Evolutionary conservation across 1,140 invertebrate species (phyloP).

Genomic region (Bombus pascuorum): DNA sequence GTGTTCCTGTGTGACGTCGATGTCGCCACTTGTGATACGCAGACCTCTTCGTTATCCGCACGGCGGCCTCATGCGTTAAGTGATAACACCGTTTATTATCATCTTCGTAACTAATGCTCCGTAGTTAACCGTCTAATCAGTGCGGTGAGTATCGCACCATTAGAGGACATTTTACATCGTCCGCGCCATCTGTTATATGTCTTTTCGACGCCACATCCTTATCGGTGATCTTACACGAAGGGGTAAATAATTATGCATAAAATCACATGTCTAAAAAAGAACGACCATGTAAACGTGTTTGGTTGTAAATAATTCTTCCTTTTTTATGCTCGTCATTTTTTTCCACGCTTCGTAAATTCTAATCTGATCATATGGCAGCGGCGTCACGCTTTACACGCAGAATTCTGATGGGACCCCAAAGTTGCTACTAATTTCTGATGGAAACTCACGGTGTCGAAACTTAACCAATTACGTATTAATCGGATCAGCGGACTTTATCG

Average conservation of each 20-base stretch:
- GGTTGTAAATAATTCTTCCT: neutral
- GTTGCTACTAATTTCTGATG: conserved; percentile 41
- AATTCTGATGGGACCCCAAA: conserved; percentile 19
- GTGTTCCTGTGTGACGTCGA: neutral
- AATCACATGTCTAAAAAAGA: neutral
- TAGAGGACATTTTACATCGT: conserved; percentile 26
- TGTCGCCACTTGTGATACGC: conserved; percentile 28
- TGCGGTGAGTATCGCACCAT: conserved; percentile 32
- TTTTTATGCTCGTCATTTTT: neutral
- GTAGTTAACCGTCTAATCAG: conserved; percentile 61
- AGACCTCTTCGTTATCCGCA: conserved; percentile 49
- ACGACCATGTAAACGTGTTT: neutral
- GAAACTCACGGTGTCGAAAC: conserved; percentile 44
- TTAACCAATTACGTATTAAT: conserved; percentile 54
- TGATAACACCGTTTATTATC: conserved; percentile 63
- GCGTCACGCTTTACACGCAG: neutral
- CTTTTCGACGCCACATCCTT: neutral
- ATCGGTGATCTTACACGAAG: neutral
- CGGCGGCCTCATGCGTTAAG: conserved; percentile 39
- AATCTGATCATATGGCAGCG: conserved; percentile 1
- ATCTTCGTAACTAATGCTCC: conserved; percentile 62
- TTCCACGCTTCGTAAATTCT: neutral
- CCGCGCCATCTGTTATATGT: conserved; percentile 22
- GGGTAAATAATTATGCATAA: neutral
- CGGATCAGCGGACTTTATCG: conserved; percentile 47